Conservation (phyloP, 2,797 vertebrate species). For the Leptodactylus fallax region DNA sequence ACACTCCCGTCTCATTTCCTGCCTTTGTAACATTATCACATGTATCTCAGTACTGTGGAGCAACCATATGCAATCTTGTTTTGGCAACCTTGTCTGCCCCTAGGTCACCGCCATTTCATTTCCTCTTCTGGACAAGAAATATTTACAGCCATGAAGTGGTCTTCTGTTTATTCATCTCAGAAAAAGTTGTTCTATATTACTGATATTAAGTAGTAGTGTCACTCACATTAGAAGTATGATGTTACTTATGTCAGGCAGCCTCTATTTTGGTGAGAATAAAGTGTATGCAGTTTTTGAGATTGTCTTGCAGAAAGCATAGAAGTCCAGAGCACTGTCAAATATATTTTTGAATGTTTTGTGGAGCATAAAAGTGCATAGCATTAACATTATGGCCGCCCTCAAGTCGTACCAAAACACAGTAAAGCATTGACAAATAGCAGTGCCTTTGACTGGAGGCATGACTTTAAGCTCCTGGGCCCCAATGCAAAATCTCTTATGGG, state of each 20-base stretch:
- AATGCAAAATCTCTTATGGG: too few relatives aligned
- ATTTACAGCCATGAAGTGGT: slow-evolving; percentile 3
- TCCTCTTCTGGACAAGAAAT: slow-evolving; percentile 41
- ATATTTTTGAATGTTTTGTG: too few relatives aligned
- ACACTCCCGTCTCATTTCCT: slow-evolving; percentile 48
- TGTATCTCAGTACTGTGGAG: slow-evolving; percentile 28
- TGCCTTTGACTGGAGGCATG: too few relatives aligned
- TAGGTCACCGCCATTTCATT: slow-evolving; percentile 52
- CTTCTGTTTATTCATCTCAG: background rate
- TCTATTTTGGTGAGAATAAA: background rate
- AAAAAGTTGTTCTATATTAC: background rate
- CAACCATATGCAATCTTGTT: slow-evolving; percentile 31
- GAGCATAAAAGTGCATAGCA: too few relatives aligned
- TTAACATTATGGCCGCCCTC: too few relatives aligned
- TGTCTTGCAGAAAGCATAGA: background rate
- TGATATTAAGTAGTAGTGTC: background rate
- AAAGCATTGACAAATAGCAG: too few relatives aligned
- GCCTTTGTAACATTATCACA: slow-evolving; percentile 47
- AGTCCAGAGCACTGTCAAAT: too few relatives aligned
- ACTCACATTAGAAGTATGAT: background rate
- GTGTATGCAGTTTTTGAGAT: background rate
- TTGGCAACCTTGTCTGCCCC: slow-evolving; percentile 44
- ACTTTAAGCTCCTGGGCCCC: too few relatives aligned
- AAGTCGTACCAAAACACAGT: too few relatives aligned
- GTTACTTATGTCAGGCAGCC: background rate